phyloP scores from a whole-genome alignment of 1,140 invertebrate species.

The Orius insidiosus region DNA sequence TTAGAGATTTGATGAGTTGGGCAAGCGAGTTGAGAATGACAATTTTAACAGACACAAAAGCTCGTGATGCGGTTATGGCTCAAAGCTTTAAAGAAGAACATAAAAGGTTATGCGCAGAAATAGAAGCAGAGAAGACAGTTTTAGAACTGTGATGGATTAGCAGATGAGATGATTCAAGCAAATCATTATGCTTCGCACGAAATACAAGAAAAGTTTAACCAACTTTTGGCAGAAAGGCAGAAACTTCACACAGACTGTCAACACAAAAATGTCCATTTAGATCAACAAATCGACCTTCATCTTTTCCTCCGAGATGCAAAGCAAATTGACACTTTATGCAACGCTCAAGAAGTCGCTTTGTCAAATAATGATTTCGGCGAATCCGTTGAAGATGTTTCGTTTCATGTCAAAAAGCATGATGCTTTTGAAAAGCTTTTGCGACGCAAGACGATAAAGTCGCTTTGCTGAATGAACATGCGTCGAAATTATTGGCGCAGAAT shows the following conservation, averaged over 20 bases:
- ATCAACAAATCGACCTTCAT: conserved; percentile 87
- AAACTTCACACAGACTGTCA: conserved; percentile 73
- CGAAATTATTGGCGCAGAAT: conserved; percentile 73
- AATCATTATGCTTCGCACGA: conserved; percentile 69
- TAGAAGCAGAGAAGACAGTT: conserved; percentile 85
- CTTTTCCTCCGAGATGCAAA: conserved; percentile 90
- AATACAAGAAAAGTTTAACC: conserved; percentile 59
- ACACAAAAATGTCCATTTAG: conserved; percentile 72
- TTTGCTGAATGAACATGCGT: conserved; percentile 67
- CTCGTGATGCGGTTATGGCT: conserved; percentile 69
- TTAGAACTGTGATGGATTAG: conserved; percentile 60
- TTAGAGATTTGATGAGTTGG: conserved; percentile 81
- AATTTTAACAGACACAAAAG: conserved; percentile 68
- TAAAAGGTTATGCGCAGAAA: conserved; percentile 80
- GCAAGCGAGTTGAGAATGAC: conserved; percentile 56
- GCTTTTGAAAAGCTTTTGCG: conserved; percentile 73
- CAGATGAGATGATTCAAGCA: conserved; percentile 66
- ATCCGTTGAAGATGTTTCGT: conserved; percentile 72
- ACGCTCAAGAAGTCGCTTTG: conserved; percentile 65
- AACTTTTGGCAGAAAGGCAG: conserved; percentile 59
- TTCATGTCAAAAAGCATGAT: conserved; percentile 75
- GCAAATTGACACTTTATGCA: conserved; percentile 76
- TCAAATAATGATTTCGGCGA: conserved; percentile 36
- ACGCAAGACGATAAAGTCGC: conserved; percentile 77
- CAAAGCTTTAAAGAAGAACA: conserved; percentile 78